Percentiles rank a stretch among this genome's conserved stretches.
These are phyloP conservation scores for Paelopatides confundens DNA, from an alignment of 53 echinoderm and acorn worm genomes.

Conservation along the genomic window DNA sequence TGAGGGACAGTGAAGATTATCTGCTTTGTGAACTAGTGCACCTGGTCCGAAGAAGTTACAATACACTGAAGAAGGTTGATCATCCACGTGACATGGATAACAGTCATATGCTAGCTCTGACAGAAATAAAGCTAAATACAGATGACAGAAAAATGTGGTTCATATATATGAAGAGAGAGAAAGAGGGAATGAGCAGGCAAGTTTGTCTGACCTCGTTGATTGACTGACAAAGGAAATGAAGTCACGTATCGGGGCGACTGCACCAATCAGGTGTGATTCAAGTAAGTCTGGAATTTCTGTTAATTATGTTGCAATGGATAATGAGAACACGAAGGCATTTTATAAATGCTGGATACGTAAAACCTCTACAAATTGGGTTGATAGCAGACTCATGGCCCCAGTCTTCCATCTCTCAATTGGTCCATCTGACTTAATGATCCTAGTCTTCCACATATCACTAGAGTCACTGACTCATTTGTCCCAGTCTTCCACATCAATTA, in stretches of 20 bases:
- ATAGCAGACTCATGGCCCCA: too few relatives aligned
- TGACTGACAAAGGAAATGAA: constrained; percentile 68
- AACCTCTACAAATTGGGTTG: constrained; percentile 66
- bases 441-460: too few relatives aligned
- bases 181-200: neutral
- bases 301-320: neutral
- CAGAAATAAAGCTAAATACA: constrained; percentile 32
- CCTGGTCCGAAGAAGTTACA: constrained; percentile 62
- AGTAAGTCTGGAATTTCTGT: neutral
- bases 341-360: constrained; percentile 74
- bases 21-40: constrained; percentile 73
- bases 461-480: too few relatives aligned
- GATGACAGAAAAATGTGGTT: constrained; percentile 64
- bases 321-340: neutral
- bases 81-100: constrained; percentile 58
- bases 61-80: constrained; percentile 59
- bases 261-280: constrained; percentile 48
- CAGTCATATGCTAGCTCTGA: constrained; percentile 60
- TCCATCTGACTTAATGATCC: too few relatives aligned
- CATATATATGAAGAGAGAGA: constrained; percentile 2
- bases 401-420: too few relatives aligned
- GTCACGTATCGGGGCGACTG: constrained; percentile 62
- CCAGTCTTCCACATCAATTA: too few relatives aligned
- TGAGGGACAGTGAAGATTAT: constrained; percentile 60
- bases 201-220: constrained; percentile 22